These are phyloP conservation scores for Callyntrura sp. DNA, from an alignment of 2,888 invertebrate genomes.

Conservation along the genomic window DNA sequence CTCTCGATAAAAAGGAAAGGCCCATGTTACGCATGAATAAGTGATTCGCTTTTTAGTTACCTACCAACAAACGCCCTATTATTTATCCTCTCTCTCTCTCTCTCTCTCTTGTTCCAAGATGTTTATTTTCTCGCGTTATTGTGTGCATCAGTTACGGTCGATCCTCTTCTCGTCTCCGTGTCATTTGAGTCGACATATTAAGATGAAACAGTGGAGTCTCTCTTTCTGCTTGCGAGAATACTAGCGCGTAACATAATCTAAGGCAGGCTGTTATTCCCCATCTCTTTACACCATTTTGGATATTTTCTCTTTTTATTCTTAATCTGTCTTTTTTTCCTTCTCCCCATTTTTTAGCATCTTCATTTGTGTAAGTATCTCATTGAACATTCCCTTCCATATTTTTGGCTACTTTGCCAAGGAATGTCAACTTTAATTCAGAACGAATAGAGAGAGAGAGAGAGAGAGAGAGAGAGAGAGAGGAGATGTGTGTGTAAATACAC, in stretches of 20 bases:
- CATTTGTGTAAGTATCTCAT: neutral
- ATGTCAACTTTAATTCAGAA: conserved; percentile 51
- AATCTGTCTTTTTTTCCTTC: neutral
- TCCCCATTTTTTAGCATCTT: neutral
- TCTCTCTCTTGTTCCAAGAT: neutral
- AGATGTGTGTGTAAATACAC: neutral
- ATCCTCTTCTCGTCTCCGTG: neutral
- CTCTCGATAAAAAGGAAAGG: neutral
- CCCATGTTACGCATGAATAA: too few species aligned
- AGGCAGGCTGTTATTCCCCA: neutral
- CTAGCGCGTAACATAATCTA: conserved; percentile 28
- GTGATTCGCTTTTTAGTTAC: too few species aligned
- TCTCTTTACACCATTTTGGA: neutral
- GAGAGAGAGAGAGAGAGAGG: too few species aligned
- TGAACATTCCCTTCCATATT: conserved; percentile 32
- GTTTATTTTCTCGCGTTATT: neutral
- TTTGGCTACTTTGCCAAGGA: conserved; percentile 65
- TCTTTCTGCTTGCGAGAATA: neutral
- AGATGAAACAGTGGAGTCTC: neutral
- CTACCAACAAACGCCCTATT: too few species aligned
- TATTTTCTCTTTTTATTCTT: neutral
- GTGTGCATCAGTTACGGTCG: neutral
- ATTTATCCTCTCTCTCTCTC: neutral
- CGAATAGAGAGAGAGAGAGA: neutral
- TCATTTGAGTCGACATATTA: conserved; percentile 23